These are phyloP conservation scores for Shinisaurus crocodilurus DNA, from an alignment of 2,113 vertebrate genomes.

Conservation along the genomic window DNA sequence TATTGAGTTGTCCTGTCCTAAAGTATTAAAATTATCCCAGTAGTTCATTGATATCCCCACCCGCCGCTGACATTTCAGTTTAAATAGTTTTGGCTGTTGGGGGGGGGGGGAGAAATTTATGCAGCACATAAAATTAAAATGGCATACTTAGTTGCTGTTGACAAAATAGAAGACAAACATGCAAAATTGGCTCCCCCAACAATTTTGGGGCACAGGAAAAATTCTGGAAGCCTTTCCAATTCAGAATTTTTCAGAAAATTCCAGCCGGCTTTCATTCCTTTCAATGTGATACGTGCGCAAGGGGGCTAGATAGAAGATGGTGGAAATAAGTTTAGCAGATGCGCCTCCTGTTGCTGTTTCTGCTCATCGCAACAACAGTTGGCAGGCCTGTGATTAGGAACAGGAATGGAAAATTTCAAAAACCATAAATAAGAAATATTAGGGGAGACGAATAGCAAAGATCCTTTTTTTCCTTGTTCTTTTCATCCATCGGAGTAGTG, in stretches of 20 bases:
- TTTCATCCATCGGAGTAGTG: too few relatives aligned
- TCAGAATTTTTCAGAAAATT: neutral
- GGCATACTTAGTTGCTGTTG: neutral
- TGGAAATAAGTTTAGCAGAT: neutral
- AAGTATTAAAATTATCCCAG: too few relatives aligned
- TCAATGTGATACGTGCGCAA: neutral
- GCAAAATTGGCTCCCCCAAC: neutral
- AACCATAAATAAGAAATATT: neutral
- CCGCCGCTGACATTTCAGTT: neutral
- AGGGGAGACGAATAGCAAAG: neutral
- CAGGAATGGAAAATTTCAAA: neutral
- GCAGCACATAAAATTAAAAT: neutral
- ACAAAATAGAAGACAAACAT: neutral
- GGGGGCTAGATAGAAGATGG: neutral
- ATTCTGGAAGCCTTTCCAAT: neutral
- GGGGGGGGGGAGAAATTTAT: neutral
- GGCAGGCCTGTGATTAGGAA: constrained; percentile 11
- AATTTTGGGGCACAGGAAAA: neutral
- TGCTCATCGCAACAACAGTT: neutral
- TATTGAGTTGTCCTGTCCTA: too few relatives aligned
- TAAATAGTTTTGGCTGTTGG: neutral
- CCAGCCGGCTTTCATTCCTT: neutral
- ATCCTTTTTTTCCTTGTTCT: neutral
- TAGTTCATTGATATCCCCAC: too few relatives aligned
- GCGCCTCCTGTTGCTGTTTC: neutral